Percentiles rank a stretch among this genome's conserved stretches.
Evolutionary conservation across 2,888 invertebrate genomes (phyloP).

Genomic region (Pristionchus entomophagus): DNA sequence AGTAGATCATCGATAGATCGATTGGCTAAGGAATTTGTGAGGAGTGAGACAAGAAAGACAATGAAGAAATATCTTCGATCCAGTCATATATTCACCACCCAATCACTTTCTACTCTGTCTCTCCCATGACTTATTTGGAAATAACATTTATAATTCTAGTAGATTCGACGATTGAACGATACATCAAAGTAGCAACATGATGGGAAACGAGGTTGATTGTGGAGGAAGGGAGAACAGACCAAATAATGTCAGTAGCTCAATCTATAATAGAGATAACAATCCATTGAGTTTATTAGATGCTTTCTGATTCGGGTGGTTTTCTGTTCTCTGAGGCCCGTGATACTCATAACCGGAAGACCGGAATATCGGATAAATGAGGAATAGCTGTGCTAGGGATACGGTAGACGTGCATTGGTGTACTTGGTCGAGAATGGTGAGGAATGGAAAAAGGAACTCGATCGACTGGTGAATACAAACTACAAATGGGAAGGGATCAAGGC

Average conservation of each 20-base stretch:
- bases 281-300: conserved; percentile 15
- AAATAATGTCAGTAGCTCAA: background rate
- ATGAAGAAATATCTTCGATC: conserved; percentile 9
- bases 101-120: conserved; percentile 28
- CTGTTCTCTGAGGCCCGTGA: conserved; percentile 29
- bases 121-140: conserved; percentile 19
- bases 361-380: conserved; percentile 20
- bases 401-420: conserved; percentile 16
- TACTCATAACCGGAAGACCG: conserved; percentile 18
- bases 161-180: background rate
- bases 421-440: conserved; percentile 26
- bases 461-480: background rate
- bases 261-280: background rate
- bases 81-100: conserved; percentile 14
- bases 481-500: background rate
- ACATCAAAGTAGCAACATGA: conserved; percentile 26
- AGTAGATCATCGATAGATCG: conserved; percentile 29
- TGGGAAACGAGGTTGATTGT: conserved; percentile 18
- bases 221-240: background rate
- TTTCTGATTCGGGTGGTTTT: conserved; percentile 23
- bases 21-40: conserved; percentile 18
- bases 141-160: background rate
- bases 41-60: conserved; percentile 26
- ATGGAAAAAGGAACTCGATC: background rate
- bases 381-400: background rate